Evolutionary conservation across 1,140 invertebrate genomes (phyloP).

Genomic region (Trypoxylus dichotomus): DNA sequence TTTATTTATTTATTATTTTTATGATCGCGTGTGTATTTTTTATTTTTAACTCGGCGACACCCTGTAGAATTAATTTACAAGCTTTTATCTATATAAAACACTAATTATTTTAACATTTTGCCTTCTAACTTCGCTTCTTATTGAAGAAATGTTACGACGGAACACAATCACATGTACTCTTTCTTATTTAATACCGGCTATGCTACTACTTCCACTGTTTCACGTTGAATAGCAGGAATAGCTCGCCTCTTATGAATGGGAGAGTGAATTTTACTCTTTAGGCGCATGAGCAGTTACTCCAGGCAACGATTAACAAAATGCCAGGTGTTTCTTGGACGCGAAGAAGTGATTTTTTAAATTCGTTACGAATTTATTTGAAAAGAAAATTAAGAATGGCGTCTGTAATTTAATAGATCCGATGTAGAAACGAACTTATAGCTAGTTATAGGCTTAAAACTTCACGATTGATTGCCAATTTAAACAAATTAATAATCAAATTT

Average conservation of each 20-base stretch:
- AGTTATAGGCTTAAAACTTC: too few relatives aligned
- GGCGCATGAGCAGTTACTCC: neutral
- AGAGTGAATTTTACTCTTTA: neutral
- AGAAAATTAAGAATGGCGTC: too few relatives aligned
- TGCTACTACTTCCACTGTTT: neutral
- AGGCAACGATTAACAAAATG: neutral
- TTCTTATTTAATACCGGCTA: neutral
- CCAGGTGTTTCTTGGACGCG: neutral
- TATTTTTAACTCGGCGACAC: neutral
- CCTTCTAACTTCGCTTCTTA: neutral
- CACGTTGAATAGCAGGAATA: neutral
- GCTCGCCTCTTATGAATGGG: slow-evolving; percentile 10
- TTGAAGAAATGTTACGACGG: neutral
- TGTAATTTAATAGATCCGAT: too few relatives aligned
- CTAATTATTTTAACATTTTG: neutral
- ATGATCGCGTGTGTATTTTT: neutral
- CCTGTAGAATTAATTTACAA: neutral
- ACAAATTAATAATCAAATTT: too few relatives aligned
- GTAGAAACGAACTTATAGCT: too few relatives aligned
- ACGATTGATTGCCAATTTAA: too few relatives aligned
- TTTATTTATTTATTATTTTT: neutral
- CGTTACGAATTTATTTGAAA: neutral
- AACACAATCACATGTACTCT: neutral
- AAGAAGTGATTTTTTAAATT: neutral
- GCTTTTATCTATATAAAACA: neutral